Conservation (phyloP, 2,888 invertebrate genomes). For the Melieria omissa region DNA sequence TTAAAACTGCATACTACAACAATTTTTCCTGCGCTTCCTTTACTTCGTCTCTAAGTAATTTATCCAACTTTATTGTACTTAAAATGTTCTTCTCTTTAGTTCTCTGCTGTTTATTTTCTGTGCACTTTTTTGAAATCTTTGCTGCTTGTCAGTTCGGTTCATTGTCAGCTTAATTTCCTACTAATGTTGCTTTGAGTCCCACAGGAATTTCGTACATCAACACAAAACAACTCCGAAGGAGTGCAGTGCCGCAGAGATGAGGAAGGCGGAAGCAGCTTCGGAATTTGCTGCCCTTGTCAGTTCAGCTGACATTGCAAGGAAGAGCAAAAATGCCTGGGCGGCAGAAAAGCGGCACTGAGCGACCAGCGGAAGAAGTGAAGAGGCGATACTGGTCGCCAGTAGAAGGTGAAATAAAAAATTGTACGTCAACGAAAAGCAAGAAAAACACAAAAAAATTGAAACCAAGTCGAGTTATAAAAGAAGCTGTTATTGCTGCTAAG, state of each 20-base stretch:
- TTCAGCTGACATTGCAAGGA: constrained; percentile 12
- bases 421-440: neutral
- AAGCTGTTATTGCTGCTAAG: constrained; percentile 27
- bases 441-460: neutral
- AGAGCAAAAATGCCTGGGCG: neutral
- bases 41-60: neutral
- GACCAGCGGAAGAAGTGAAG: neutral
- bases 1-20: too few relatives aligned
- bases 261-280: neutral
- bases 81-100: neutral
- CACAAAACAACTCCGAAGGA: neutral
- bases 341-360: neutral
- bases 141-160: constrained; percentile 35
- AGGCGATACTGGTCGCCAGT: neutral
- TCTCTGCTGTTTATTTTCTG: neutral
- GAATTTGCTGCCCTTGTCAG: constrained; percentile 17
- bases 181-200: constrained; percentile 24
- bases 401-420: neutral
- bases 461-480: neutral
- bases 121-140: constrained; percentile 12
- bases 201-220: constrained; percentile 12
- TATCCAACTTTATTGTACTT: neutral
- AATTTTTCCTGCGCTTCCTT: too few relatives aligned
- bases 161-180: constrained; percentile 43
- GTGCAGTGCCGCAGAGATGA: neutral